A percentile compares a stretch with the other conserved stretches of the same genome.
phyloP scores from a whole-genome alignment of 2,888 invertebrate species.

The Lepetodrilus schrolli region DNA sequence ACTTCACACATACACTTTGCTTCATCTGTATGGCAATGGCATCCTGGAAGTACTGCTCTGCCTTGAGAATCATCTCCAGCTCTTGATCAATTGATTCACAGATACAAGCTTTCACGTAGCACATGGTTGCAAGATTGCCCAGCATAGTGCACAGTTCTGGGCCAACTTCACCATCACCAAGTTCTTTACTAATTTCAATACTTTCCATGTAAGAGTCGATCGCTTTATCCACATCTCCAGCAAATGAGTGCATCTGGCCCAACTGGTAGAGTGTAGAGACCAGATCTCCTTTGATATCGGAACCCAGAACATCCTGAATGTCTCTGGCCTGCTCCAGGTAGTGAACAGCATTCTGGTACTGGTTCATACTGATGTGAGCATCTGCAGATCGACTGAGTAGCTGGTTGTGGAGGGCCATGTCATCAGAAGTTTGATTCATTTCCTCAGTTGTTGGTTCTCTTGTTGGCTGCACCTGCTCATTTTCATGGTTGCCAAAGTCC shows the following conservation, averaged over 20 bases:
- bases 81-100: slow-evolving; percentile 67
- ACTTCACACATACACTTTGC: slow-evolving; percentile 68
- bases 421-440: slow-evolving; percentile 48
- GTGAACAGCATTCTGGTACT: slow-evolving; percentile 71
- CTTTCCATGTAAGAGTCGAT: slow-evolving; percentile 73
- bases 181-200: slow-evolving; percentile 69
- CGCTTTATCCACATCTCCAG: slow-evolving; percentile 73
- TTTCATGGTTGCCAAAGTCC: slow-evolving; percentile 57
- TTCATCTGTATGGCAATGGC: slow-evolving; percentile 66
- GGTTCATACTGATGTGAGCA: slow-evolving; percentile 71
- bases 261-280: slow-evolving; percentile 69
- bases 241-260: slow-evolving; percentile 71
- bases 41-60: slow-evolving; percentile 70
- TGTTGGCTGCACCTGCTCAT: neutral
- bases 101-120: slow-evolving; percentile 72
- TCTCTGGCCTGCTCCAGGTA: slow-evolving; percentile 73
- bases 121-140: slow-evolving; percentile 72
- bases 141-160: slow-evolving; percentile 69
- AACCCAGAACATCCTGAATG: slow-evolving; percentile 71
- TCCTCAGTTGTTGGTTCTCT: slow-evolving; percentile 1
- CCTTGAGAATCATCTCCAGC: slow-evolving; percentile 64
- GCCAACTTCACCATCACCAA: slow-evolving; percentile 64
- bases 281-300: slow-evolving; percentile 73
- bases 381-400: slow-evolving; percentile 72
- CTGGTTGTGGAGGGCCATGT: slow-evolving; percentile 73